Conservation (phyloP, 2,797 vertebrate genomes). For the Coendou prehensilis region DNA sequence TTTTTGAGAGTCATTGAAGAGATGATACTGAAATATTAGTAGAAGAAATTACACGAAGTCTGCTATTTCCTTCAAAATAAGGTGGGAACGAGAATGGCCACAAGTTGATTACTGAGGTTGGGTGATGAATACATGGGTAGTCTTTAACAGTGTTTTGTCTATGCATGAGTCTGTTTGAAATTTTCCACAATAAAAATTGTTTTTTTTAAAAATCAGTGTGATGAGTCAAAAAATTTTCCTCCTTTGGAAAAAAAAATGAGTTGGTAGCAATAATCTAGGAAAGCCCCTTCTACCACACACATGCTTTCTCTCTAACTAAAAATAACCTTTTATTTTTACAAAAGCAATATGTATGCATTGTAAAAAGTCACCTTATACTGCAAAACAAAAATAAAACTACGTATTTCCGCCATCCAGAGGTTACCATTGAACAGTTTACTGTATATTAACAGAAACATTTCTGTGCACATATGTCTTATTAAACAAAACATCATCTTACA, state of each 20-base stretch:
- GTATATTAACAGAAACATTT: slow-evolving; percentile 8
- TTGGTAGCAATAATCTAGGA: neutral
- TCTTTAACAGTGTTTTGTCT: slow-evolving; percentile 47
- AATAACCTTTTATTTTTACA: slow-evolving; percentile 57
- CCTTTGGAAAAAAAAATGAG: slow-evolving; percentile 43
- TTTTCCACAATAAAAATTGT: slow-evolving; percentile 72
- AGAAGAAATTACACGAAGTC: slow-evolving; percentile 53
- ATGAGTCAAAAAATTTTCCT: slow-evolving; percentile 66
- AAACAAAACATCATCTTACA: neutral
- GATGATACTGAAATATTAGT: slow-evolving; percentile 56
- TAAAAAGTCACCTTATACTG: slow-evolving; percentile 25
- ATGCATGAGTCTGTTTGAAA: slow-evolving; percentile 32
- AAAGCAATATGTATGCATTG: neutral
- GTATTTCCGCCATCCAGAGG: neutral
- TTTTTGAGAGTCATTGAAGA: slow-evolving; percentile 52
- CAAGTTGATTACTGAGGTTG: neutral
- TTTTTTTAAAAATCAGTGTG: neutral
- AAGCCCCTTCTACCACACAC: slow-evolving; percentile 18
- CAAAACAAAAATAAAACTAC: slow-evolving; percentile 21
- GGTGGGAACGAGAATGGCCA: slow-evolving; percentile 1
- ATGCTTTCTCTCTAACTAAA: slow-evolving; percentile 21
- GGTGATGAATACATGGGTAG: neutral
- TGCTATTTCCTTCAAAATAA: slow-evolving; percentile 64
- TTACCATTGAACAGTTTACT: neutral
- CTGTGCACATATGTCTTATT: neutral